phyloP scores from a whole-genome alignment of 2,113 vertebrate species.

The Ellobius talpinus region DNA sequence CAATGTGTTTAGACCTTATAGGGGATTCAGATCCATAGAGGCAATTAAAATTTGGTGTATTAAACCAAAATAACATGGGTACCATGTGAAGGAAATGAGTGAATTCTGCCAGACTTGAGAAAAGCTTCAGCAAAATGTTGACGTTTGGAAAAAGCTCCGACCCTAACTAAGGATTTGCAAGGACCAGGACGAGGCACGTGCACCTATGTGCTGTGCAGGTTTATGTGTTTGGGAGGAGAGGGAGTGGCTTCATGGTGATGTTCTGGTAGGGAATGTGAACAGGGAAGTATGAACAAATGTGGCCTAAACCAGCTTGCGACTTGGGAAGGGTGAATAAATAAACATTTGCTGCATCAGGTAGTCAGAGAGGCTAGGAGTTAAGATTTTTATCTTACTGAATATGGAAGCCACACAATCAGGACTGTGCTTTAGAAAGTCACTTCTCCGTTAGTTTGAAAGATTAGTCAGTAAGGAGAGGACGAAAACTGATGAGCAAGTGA shows the following conservation, averaged over 20 bases:
- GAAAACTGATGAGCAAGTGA: constrained; percentile 5
- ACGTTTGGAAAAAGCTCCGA: background rate
- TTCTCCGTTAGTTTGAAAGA: background rate
- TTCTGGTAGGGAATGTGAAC: background rate
- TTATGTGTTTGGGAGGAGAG: background rate
- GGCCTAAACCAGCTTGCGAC: background rate
- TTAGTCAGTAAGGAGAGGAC: background rate
- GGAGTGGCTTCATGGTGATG: background rate
- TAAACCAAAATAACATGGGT: constrained; percentile 10
- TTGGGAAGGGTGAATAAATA: background rate
- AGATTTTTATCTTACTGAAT: constrained; percentile 27
- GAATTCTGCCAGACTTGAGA: background rate
- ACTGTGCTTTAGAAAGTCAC: constrained; percentile 1
- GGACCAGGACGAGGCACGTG: background rate
- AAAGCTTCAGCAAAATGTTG: constrained; percentile 1
- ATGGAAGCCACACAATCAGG: background rate
- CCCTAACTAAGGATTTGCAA: background rate
- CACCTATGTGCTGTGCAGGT: background rate
- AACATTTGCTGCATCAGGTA: background rate
- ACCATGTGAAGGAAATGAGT: background rate
- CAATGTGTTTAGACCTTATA: background rate
- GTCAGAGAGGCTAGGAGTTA: constrained; percentile 17
- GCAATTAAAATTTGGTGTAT: constrained; percentile 21
- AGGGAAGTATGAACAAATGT: background rate
- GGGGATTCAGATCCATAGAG: background rate